Evolutionary conservation across 2,113 vertebrate species (phyloP).

Genomic region (Aldabrachelys gigantea): DNA sequence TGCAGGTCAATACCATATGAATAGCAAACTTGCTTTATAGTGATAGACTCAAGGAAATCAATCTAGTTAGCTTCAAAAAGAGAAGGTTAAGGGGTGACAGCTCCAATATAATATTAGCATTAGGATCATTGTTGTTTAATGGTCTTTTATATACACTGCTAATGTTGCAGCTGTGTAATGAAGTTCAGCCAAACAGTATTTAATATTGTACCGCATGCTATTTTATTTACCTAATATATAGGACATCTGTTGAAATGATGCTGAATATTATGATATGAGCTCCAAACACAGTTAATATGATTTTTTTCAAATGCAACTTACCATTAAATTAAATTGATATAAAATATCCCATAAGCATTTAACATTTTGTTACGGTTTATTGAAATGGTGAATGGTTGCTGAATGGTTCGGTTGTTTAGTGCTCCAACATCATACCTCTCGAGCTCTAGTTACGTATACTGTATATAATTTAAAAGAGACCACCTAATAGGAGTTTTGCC

Average conservation of each 20-base stretch:
- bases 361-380: background rate
- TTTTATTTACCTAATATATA: background rate
- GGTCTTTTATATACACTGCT: background rate
- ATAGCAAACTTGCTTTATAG: background rate
- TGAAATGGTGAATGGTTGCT: background rate
- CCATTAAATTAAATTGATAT: background rate
- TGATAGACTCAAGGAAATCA: background rate
- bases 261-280: background rate
- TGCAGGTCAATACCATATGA: background rate
- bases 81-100: background rate
- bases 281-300: background rate
- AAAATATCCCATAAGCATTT: background rate
- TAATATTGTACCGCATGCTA: background rate
- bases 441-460: background rate
- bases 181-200: background rate
- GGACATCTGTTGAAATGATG: background rate
- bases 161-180: background rate
- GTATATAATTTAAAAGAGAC: background rate
- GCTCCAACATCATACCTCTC: background rate
- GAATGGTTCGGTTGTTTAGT: background rate
- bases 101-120: background rate
- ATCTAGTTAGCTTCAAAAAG: background rate
- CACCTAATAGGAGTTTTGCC: constrained; percentile 5
- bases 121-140: background rate
- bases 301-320: background rate